phyloP scores from a whole-genome alignment of 1,140 invertebrate species.

The Calycopis cecrops region DNA sequence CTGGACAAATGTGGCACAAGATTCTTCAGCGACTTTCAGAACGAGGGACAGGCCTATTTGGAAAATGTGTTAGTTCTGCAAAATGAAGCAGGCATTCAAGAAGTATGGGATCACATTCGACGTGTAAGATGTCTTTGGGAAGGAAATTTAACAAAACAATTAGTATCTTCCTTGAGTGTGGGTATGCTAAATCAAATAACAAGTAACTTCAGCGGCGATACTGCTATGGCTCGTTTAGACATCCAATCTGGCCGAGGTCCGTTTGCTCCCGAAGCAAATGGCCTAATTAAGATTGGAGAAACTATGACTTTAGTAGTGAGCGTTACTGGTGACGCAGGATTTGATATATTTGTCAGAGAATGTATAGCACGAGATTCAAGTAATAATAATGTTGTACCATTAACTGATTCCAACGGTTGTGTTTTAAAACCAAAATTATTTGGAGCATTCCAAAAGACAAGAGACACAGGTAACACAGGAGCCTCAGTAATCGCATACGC shows the following conservation, averaged over 20 bases:
- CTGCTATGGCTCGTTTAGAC: slow-evolving; percentile 86
- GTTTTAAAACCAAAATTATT: slow-evolving; percentile 89
- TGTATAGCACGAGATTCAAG: slow-evolving; percentile 84
- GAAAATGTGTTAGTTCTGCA: slow-evolving; percentile 88
- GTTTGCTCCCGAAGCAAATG: slow-evolving; percentile 83
- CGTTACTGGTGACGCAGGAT: slow-evolving; percentile 86
- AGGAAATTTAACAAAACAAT: slow-evolving; percentile 84
- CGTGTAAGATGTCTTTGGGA: slow-evolving; percentile 88
- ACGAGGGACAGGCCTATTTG: slow-evolving; percentile 84
- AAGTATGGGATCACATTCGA: slow-evolving; percentile 88
- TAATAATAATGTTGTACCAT: slow-evolving; percentile 78
- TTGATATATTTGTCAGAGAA: slow-evolving; percentile 86
- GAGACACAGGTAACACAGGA: slow-evolving; percentile 82
- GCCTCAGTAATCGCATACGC: slow-evolving; percentile 87
- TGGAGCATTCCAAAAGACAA: slow-evolving; percentile 87
- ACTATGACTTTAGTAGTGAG: slow-evolving; percentile 88
- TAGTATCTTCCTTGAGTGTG: slow-evolving; percentile 84
- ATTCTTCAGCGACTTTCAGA: slow-evolving; percentile 86
- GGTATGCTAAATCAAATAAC: slow-evolving; percentile 88
- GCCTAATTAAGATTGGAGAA: slow-evolving; percentile 89
- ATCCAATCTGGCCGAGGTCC: slow-evolving; percentile 88
- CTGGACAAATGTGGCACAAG: slow-evolving; percentile 88
- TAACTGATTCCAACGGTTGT: slow-evolving; percentile 87
- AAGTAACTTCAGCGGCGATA: slow-evolving; percentile 89
- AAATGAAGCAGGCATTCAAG: slow-evolving; percentile 87